Base-by-base conservation (phyloP, 2,113 vertebrate species). In the Phrynosoma platyrhinos region DNA sequence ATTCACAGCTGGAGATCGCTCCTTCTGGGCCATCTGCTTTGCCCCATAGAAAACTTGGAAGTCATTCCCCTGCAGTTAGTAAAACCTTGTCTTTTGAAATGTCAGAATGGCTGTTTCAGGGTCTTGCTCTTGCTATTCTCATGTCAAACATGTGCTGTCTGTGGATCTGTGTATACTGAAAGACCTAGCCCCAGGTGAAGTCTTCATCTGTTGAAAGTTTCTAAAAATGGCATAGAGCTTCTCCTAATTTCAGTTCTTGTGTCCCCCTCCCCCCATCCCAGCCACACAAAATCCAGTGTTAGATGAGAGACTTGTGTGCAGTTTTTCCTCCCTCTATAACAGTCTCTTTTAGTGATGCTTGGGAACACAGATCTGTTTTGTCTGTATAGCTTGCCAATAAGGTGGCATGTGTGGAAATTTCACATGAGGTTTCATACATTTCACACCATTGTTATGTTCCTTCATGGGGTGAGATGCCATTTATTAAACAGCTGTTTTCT, bases 401-500 rank as follows among this genome's bases (percentile, higher is more conserved):
- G 83, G 0, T 55, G 71, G 0, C 27, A 2, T 72, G 4, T 1
- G 0, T 88, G 90, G 30, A n/a, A 0, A 92, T 88, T 88, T n/a
- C 66, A 42, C 76, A 76, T 72, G 82, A 82, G 53, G 32, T 36
- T 80, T n/a, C 32, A 27, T 72, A 3, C 82, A 23, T 84, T 79
- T 91, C 88, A 23, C 55, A 12, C 20, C 88, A 90, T 69, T 84
- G 90, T 74, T 0, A 71, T 47, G 36, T 71, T 64, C 27, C 12
- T 84, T 58, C 92, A 93, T 69, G 68, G 36, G n/a, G 30, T 30
- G 90, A 90, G 91, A 90, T 69, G 58, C 79, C 87, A 66, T 20
- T 82, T 89, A 25, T 85, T 92, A 89, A 90, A 23, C 58, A 94
- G 88, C 88, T 93, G 13, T 92, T 94, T 94, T 36, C 91, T 95